phyloP scores from a whole-genome alignment of 2,797 vertebrate species.

The Sphaeramia orbicularis region DNA sequence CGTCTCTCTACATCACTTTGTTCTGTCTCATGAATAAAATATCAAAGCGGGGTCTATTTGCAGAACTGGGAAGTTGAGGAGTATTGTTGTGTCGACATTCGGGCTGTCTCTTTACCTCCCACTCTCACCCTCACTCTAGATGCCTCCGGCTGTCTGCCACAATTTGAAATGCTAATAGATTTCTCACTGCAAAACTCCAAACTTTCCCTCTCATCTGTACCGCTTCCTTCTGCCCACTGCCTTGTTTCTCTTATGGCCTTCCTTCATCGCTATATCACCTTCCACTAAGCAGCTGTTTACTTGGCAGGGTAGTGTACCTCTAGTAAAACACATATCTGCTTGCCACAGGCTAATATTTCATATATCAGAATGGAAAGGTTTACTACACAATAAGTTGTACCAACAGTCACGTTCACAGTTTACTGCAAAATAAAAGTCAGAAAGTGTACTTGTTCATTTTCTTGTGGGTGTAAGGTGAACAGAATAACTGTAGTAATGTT shows the following conservation, averaged over 20 bases:
- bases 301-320: conserved; percentile 9
- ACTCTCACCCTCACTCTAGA: conserved; percentile 57
- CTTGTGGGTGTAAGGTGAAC: too few species aligned
- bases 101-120: conserved; percentile 59
- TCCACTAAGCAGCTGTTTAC: conserved; percentile 26
- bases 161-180: conserved; percentile 79
- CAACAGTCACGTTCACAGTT: too few species aligned
- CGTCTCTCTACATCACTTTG: conserved; percentile 49
- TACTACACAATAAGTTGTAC: too few species aligned
- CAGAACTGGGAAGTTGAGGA: conserved; percentile 47
- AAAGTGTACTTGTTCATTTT: too few species aligned
- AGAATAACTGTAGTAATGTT: too few species aligned
- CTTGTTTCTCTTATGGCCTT: conserved; percentile 9
- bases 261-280: conserved; percentile 18
- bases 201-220: conserved; percentile 31
- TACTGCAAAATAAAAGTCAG: too few species aligned
- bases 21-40: conserved; percentile 71
- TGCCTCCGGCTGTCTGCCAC: conserved; percentile 60
- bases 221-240: conserved; percentile 25
- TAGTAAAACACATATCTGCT: not conserved
- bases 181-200: conserved; percentile 46
- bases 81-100: conserved; percentile 59
- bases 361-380: too few species aligned
- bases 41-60: conserved; percentile 59
- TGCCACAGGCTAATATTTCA: not conserved